Conservation (phyloP, 1,140 invertebrate species). For the Luehdorfia chinensis region DNA sequence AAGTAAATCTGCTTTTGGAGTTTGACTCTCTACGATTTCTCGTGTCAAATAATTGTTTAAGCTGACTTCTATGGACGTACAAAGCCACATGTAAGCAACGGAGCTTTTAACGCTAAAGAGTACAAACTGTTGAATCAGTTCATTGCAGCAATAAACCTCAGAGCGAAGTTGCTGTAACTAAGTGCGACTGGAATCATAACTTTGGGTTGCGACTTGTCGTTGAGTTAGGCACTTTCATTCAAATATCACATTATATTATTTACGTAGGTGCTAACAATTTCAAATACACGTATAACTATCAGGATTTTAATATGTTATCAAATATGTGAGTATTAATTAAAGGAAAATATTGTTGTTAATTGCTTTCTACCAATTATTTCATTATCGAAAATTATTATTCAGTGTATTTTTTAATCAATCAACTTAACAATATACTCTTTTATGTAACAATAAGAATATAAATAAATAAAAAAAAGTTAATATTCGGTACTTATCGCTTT, state of each 20-base stretch:
- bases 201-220: conserved; percentile 29
- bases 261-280: too few relatives aligned
- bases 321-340: too few relatives aligned
- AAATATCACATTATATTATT: conserved; percentile 7
- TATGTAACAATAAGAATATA: too few relatives aligned
- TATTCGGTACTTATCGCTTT: too few relatives aligned
- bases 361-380: too few relatives aligned
- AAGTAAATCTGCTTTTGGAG: conserved; percentile 5
- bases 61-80: not conserved
- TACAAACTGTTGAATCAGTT: conserved; percentile 44
- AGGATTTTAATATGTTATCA: too few relatives aligned
- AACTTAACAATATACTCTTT: too few relatives aligned
- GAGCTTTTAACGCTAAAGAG: conserved; percentile 22
- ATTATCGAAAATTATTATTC: too few relatives aligned
- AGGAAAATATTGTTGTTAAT: too few relatives aligned
- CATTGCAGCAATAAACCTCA: conserved; percentile 39
- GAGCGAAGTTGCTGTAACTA: conserved; percentile 36
- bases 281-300: too few relatives aligned
- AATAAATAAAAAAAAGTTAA: too few relatives aligned
- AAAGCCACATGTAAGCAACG: conserved; percentile 14
- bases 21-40: conserved; percentile 2
- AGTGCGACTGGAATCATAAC: conserved; percentile 45
- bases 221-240: conserved; percentile 19
- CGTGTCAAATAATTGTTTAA: conserved; percentile 11
- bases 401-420: too few relatives aligned